phyloP scores from a whole-genome alignment of 1,140 invertebrate species.

The Anadara kagoshimensis region DNA sequence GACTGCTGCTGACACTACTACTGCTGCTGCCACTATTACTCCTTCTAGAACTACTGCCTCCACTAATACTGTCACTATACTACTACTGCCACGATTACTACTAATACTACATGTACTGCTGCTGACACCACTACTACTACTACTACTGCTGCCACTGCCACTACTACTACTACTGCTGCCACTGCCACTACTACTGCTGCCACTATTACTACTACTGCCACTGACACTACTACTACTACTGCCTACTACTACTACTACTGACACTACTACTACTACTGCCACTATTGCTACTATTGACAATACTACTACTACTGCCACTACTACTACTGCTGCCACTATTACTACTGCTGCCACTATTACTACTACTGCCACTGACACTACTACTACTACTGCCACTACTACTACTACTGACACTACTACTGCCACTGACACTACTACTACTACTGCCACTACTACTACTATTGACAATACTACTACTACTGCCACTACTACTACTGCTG shows the following conservation, averaged over 20 bases:
- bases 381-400: slow-evolving; percentile 22
- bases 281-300: slow-evolving; percentile 31
- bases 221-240: slow-evolving; percentile 1
- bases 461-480: slow-evolving; percentile 15
- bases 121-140: slow-evolving; percentile 16
- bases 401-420: slow-evolving; percentile 23
- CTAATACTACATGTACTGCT: slow-evolving; percentile 20
- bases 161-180: slow-evolving; percentile 27
- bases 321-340: slow-evolving; percentile 31
- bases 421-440: slow-evolving; percentile 28
- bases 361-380: slow-evolving; percentile 6
- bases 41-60: not conserved
- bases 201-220: slow-evolving; percentile 14
- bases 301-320: slow-evolving; percentile 25
- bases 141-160: slow-evolving; percentile 14
- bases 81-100: slow-evolving; percentile 31
- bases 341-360: slow-evolving; percentile 24
- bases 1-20: slow-evolving; percentile 21
- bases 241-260: slow-evolving; percentile 28
- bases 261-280: slow-evolving; percentile 30
- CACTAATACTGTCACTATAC: not conserved
- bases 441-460: slow-evolving; percentile 16
- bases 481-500: too few relatives aligned
- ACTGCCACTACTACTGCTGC: slow-evolving; percentile 25
- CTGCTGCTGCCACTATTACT: not conserved